Evolutionary conservation across 2,113 vertebrate species (phyloP).

Genomic region (Micromys minutus): DNA sequence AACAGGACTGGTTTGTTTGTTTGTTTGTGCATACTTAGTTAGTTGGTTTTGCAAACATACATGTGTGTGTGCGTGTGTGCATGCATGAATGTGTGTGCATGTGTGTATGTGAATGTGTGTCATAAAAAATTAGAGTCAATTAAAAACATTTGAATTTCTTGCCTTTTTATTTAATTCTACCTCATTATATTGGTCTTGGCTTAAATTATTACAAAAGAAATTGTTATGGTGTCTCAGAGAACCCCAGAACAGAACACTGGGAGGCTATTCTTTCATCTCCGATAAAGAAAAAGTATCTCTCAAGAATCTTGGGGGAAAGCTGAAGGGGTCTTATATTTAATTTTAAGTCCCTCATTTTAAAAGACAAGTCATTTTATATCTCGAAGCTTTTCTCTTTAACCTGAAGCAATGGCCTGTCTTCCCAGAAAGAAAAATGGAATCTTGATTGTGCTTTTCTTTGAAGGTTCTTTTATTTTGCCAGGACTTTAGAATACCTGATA

Average conservation of each 20-base stretch:
- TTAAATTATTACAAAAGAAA: conserved; percentile 62
- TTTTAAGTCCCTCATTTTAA: conserved; percentile 49
- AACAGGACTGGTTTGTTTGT: not conserved
- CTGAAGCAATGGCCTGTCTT: conserved; percentile 18
- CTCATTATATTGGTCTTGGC: conserved; percentile 62
- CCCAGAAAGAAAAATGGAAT: conserved; percentile 14
- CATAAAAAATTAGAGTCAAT: conserved; percentile 72
- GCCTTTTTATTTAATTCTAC: not conserved
- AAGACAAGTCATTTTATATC: conserved; percentile 61
- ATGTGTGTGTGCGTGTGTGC: not conserved
- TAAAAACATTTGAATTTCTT: conserved; percentile 59
- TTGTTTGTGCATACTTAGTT: too few relatives aligned
- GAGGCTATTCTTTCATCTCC: conserved; percentile 30
- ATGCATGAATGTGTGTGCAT: not conserved
- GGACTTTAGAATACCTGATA: conserved; percentile 42
- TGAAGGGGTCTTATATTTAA: conserved; percentile 52
- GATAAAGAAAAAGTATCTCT: conserved; percentile 40
- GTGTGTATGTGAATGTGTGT: not conserved
- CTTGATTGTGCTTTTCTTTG: not conserved
- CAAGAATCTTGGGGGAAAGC: conserved; percentile 48
- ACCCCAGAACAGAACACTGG: conserved; percentile 36
- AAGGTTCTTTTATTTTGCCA: conserved; percentile 43
- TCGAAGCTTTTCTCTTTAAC: conserved; percentile 41
- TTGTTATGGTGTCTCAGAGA: conserved; percentile 54
- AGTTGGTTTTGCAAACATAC: not conserved